These are phyloP conservation scores for Carposina sasakii DNA, from an alignment of 1,140 invertebrate genomes.

Conservation along the genomic window DNA sequence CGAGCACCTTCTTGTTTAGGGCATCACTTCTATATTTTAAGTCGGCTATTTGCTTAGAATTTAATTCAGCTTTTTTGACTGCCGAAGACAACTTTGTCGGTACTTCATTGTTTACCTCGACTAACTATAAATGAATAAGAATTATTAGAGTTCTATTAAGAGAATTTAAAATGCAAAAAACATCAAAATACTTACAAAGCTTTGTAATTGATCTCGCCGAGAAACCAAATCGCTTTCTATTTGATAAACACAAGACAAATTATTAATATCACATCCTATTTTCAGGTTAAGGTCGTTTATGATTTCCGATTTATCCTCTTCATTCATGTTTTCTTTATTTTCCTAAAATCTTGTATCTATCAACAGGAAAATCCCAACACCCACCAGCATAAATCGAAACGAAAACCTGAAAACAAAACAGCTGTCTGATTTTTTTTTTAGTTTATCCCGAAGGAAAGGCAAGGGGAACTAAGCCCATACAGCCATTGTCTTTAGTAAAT, in stretches of 20 bases:
- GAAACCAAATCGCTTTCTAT: slow-evolving; percentile 40
- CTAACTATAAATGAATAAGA: slow-evolving; percentile 38
- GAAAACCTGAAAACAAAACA: too few relatives aligned
- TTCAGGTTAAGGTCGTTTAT: slow-evolving; percentile 44
- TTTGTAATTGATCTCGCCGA: slow-evolving; percentile 38
- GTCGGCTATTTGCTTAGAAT: slow-evolving; percentile 50
- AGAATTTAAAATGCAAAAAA: background rate
- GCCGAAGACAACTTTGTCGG: slow-evolving; percentile 56
- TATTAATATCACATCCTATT: slow-evolving; percentile 52
- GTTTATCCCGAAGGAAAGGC: too few relatives aligned
- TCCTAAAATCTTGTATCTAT: too few relatives aligned
- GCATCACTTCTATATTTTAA: slow-evolving; percentile 45
- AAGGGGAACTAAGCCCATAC: too few relatives aligned
- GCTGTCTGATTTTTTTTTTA: too few relatives aligned
- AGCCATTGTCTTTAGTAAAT: too few relatives aligned
- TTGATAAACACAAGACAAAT: slow-evolving; percentile 34
- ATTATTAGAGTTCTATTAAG: background rate
- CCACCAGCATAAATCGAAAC: too few relatives aligned
- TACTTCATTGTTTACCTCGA: slow-evolving; percentile 52
- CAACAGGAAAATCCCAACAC: too few relatives aligned
- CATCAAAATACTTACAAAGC: slow-evolving; percentile 35
- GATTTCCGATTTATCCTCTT: slow-evolving; percentile 45
- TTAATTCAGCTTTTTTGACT: slow-evolving; percentile 54
- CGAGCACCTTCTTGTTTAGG: slow-evolving; percentile 43
- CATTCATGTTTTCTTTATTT: slow-evolving; percentile 32